Evolutionary conservation across 1,140 invertebrate genomes (phyloP).

Genomic region (Plutomurus gul): DNA sequence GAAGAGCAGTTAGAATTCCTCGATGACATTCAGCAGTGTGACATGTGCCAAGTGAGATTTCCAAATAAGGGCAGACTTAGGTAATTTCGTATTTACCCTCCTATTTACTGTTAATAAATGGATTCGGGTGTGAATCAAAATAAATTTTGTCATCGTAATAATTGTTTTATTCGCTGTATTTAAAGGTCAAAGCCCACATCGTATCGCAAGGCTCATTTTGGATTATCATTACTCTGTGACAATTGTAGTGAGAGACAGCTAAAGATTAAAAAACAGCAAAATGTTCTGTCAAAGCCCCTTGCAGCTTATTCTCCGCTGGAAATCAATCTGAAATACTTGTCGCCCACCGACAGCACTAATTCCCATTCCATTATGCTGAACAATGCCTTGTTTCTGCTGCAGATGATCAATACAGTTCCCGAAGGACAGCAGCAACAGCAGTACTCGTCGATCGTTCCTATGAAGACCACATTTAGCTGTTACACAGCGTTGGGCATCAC

Average conservation of each 20-base stretch:
- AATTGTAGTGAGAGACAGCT: conserved; percentile 49
- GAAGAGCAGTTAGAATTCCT: conserved; percentile 45
- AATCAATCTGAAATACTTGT: conserved; percentile 19
- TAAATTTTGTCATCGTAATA: no score
- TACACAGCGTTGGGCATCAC: conserved; percentile 43
- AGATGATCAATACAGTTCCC: conserved; percentile 73
- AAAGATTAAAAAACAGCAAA: conserved; percentile 54
- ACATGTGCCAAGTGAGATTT: conserved; percentile 50
- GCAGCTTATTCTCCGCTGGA: not conserved
- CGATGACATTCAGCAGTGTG: conserved; percentile 50
- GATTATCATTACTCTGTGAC: conserved; percentile 48
- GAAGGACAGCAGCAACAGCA: conserved; percentile 33
- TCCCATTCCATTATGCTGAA: conserved; percentile 82
- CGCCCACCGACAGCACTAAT: conserved; percentile 55
- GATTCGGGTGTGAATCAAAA: no score
- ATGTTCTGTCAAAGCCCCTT: not conserved
- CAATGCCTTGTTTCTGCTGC: conserved; percentile 92
- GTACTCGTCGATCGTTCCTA: conserved; percentile 21
- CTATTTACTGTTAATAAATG: no score
- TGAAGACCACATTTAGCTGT: conserved; percentile 42
- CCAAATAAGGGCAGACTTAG: conserved; percentile 40
- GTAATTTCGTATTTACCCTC: no score
- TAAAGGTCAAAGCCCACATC: not conserved
- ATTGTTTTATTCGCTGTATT: not conserved
- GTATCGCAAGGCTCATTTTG: conserved; percentile 48